Conservation (phyloP, 2,888 invertebrate genomes). For the Pristionchus mayeri region DNA sequence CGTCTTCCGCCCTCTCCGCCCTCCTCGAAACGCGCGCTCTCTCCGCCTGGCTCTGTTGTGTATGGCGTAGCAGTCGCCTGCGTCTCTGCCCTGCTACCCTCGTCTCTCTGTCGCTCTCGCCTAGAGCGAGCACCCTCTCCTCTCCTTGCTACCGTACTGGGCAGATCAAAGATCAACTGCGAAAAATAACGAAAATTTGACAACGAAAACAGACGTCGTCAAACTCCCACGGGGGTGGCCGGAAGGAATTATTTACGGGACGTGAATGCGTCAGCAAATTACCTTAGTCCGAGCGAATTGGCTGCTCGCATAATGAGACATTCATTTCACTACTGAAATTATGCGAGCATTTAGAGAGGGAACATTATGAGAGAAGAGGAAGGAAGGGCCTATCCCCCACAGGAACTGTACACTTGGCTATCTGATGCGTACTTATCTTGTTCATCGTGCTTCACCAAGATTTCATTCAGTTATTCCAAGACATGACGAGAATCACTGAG, state of each 20-base stretch:
- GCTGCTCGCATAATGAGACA: conserved; percentile 7
- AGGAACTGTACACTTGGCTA: background rate
- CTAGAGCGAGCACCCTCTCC: background rate
- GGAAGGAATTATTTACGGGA: background rate
- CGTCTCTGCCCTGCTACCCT: conserved; percentile 38
- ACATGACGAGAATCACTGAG: no score
- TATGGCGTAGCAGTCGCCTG: conserved; percentile 46
- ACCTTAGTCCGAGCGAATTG: no score
- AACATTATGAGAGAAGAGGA: background rate
- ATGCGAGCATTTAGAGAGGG: background rate
- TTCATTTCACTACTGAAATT: background rate
- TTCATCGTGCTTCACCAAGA: no score
- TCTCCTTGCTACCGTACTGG: conserved; percentile 3
- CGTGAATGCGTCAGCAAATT: no score
- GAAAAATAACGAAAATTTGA: background rate
- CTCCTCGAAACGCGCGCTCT: conserved; percentile 4
- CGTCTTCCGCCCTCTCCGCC: background rate
- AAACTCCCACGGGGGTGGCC: background rate
- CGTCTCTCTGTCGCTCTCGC: conserved; percentile 18
- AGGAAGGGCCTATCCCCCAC: background rate
- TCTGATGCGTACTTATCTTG: no score
- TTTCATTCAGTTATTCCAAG: no score
- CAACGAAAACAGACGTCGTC: background rate
- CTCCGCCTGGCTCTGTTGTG: conserved; percentile 33
- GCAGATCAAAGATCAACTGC: conserved; percentile 37